These are phyloP conservation scores for Tribolium castaneum DNA, from an alignment of 1,140 invertebrate species.

Conservation along the genomic window DNA sequence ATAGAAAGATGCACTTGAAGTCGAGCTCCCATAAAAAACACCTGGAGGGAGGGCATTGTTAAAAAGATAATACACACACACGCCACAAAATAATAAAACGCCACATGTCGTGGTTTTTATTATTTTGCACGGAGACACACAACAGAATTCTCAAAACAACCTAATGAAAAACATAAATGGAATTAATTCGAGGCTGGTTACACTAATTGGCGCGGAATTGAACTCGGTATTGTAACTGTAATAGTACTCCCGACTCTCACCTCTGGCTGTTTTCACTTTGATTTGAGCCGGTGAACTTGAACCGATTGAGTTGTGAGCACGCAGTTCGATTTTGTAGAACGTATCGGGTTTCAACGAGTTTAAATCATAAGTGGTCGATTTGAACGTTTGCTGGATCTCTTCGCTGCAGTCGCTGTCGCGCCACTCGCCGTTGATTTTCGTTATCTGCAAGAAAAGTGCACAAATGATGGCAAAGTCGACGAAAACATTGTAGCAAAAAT, in stretches of 20 bases:
- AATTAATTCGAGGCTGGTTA: conserved; percentile 3
- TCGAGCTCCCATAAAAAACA: conserved; percentile 50
- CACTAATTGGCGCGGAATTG: conserved; percentile 30
- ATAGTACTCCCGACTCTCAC: conserved; percentile 73
- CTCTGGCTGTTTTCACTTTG: conserved; percentile 84
- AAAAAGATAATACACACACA: conserved; percentile 33
- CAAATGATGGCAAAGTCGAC: not conserved
- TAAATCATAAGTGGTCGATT: conserved; percentile 75
- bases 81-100: conserved; percentile 25
- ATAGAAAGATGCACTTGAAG: conserved; percentile 48
- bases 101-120: not conserved
- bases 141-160: conserved; percentile 9
- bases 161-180: conserved; percentile 1
- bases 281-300: conserved; percentile 79
- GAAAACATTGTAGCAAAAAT: not conserved
- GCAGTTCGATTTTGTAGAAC: conserved; percentile 83
- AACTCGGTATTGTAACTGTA: conserved; percentile 52
- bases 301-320: conserved; percentile 87
- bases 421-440: conserved; percentile 71
- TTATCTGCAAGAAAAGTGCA: conserved; percentile 48
- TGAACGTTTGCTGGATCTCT: conserved; percentile 68
- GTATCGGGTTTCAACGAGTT: conserved; percentile 77
- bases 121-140: conserved; percentile 29
- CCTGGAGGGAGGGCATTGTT: conserved; percentile 45
- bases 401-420: conserved; percentile 69